Evolutionary conservation across 2,888 invertebrate species (phyloP).

Genomic region (Leptinotarsa rubiginosa): DNA sequence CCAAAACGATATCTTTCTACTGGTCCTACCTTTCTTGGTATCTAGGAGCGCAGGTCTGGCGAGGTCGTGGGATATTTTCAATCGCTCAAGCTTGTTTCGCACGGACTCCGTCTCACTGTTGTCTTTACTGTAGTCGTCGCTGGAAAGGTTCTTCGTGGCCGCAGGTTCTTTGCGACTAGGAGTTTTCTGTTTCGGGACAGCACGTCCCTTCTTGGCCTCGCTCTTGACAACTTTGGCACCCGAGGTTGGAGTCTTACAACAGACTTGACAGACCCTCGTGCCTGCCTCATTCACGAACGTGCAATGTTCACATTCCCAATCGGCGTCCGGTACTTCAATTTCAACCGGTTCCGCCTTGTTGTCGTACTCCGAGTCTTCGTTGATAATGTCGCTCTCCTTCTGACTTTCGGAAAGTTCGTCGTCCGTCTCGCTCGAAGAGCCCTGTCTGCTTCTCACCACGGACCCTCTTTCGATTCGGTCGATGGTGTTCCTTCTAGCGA

Average conservation of each 20-base stretch:
- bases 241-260: constrained; percentile 82
- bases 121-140: constrained; percentile 63
- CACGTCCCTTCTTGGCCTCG: constrained; percentile 31
- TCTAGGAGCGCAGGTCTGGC: constrained; percentile 27
- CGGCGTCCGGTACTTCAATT: constrained; percentile 68
- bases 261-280: constrained; percentile 83
- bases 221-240: constrained; percentile 50
- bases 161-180: constrained; percentile 23
- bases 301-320: constrained; percentile 92
- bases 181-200: constrained; percentile 37
- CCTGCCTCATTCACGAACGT: constrained; percentile 88
- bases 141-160: constrained; percentile 53
- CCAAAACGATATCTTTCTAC: constrained; percentile 80
- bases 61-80: constrained; percentile 53
- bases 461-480: constrained; percentile 57
- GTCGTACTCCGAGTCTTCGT: constrained; percentile 57
- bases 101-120: constrained; percentile 65
- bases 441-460: constrained; percentile 52
- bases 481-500: constrained; percentile 50
- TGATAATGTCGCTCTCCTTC: constrained; percentile 51
- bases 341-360: constrained; percentile 53
- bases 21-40: constrained; percentile 74
- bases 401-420: constrained; percentile 57
- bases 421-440: constrained; percentile 58
- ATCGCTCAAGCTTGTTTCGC: constrained; percentile 60